A percentile compares a stretch with the other conserved stretches of the same genome.
Conservation (phyloP, 2,888 invertebrate genomes). For the Andrena bicolor region DNA sequence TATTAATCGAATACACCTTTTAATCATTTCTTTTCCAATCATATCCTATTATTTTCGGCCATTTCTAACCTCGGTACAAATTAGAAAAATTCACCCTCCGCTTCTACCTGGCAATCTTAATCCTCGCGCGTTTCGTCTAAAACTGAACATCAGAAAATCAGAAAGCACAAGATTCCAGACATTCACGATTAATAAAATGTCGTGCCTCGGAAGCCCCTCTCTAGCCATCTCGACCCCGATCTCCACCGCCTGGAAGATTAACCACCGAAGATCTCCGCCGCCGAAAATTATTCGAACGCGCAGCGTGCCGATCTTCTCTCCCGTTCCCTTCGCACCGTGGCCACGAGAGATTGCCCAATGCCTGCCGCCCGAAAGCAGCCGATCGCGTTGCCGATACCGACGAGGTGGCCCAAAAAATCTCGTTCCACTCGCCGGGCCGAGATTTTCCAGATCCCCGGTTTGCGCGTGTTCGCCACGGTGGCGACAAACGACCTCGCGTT, state of each 20-base stretch:
- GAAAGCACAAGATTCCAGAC: too few species aligned
- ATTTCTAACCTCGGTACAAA: too few species aligned
- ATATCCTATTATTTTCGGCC: too few species aligned
- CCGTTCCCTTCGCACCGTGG: background rate
- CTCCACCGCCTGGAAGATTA: background rate
- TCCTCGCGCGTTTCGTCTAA: too few species aligned
- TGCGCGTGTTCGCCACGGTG: conserved; percentile 13
- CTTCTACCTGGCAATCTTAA: too few species aligned
- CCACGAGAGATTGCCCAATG: background rate
- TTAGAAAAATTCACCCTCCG: too few species aligned
- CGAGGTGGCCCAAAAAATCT: background rate
- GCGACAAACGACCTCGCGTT: conserved; percentile 31
- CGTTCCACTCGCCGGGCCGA: background rate
- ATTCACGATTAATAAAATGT: background rate
- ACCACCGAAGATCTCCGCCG: background rate
- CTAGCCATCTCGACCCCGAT: conserved; percentile 1
- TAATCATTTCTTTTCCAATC: too few species aligned
- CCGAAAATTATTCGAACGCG: background rate
- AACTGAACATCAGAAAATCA: too few species aligned
- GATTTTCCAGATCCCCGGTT: conserved; percentile 35
- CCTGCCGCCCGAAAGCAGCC: background rate
- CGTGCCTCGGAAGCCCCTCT: background rate
- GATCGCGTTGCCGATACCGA: background rate
- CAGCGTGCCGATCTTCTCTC: background rate
- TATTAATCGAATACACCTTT: too few species aligned